A percentile compares a stretch with the other conserved stretches of the same genome.
phyloP scores from a whole-genome alignment of 2,888 invertebrate genomes.

The Ennomos quercinarius region DNA sequence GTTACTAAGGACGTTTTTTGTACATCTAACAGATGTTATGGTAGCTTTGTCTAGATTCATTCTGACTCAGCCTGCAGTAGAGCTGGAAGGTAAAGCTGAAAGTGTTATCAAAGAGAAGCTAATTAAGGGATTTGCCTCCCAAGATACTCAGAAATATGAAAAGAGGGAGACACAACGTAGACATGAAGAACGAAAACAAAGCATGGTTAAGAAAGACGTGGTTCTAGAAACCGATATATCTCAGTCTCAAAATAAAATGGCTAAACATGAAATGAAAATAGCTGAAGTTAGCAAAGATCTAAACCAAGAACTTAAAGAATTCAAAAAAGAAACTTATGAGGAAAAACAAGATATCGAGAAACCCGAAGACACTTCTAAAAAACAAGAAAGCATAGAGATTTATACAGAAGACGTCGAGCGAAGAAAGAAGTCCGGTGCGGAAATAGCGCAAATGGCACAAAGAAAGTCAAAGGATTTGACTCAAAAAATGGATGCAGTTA shows the following conservation, averaged over 20 bases:
- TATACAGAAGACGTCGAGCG: conserved; percentile 37
- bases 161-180: conserved; percentile 20
- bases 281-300: conserved; percentile 7
- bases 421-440: conserved; percentile 57
- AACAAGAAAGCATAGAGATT: conserved; percentile 24
- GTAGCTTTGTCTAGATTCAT: conserved; percentile 74
- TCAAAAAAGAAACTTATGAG: conserved; percentile 15
- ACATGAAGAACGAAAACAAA: conserved; percentile 3
- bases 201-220: conserved; percentile 12
- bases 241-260: conserved; percentile 20
- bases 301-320: conserved; percentile 18
- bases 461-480: conserved; percentile 69
- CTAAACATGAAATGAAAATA: conserved; percentile 16
- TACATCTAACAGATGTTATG: conserved; percentile 80
- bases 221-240: conserved; percentile 13
- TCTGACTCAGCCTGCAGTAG: conserved; percentile 56
- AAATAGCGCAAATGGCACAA: conserved; percentile 73
- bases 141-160: conserved; percentile 16
- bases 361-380: conserved; percentile 17
- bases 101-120: conserved; percentile 40
- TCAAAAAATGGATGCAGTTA: conserved; percentile 71
- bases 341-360: conserved; percentile 12
- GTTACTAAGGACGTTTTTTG: conserved; percentile 74
- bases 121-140: conserved; percentile 30
- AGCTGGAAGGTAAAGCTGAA: conserved; percentile 37